Evolutionary conservation across 2,113 vertebrate genomes (phyloP).

Genomic region (Etia nguti): DNA sequence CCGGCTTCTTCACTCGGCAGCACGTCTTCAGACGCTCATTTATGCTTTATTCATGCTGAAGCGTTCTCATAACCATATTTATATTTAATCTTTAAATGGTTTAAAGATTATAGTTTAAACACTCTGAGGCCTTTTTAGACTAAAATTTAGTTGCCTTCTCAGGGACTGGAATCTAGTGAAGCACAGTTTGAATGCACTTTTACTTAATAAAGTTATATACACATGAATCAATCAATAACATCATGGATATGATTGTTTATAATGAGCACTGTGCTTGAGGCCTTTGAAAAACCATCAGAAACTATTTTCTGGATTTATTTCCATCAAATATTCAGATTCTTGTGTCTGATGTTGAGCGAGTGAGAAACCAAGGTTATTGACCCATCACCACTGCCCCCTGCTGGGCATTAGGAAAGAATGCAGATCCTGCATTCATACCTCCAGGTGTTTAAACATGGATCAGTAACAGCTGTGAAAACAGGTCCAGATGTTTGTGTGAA

Average conservation of each 20-base stretch:
- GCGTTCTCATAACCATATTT: background rate
- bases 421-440: accelerated
- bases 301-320: background rate
- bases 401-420: background rate
- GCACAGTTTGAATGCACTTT: background rate
- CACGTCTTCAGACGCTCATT: background rate
- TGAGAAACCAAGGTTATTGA: background rate
- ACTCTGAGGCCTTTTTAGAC: accelerated
- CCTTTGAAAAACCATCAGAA: background rate
- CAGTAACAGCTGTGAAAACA: background rate
- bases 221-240: background rate
- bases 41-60: background rate
- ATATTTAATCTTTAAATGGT: background rate
- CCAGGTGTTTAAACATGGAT: background rate
- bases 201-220: accelerated
- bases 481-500: background rate
- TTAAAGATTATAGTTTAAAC: background rate
- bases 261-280: background rate
- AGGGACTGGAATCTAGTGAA: background rate
- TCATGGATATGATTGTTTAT: background rate
- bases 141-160: background rate
- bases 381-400: background rate
- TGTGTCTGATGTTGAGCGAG: background rate
- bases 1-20: accelerated
- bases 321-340: background rate